Evolutionary conservation across 2,113 vertebrate genomes (phyloP).

Genomic region (Burhinus oedicnemus): DNA sequence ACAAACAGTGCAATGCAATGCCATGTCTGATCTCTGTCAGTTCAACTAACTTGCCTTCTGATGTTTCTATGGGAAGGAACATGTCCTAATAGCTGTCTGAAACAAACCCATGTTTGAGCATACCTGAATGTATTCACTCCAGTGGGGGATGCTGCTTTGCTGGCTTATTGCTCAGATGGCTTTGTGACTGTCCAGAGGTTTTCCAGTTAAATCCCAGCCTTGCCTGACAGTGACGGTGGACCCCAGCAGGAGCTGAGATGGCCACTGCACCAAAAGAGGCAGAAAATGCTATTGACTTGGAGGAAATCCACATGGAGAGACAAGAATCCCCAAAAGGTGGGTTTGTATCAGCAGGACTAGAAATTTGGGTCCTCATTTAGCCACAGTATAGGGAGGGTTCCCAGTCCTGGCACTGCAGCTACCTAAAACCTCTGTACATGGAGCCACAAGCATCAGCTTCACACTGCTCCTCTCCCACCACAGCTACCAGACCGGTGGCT

Average conservation of each 20-base stretch:
- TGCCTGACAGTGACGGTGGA: background rate
- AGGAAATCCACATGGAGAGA: constrained; percentile 25
- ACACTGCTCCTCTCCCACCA: background rate
- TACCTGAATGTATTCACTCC: background rate
- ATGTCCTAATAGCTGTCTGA: background rate
- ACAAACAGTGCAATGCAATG: background rate
- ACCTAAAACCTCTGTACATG: background rate
- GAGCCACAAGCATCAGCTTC: background rate
- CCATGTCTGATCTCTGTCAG: background rate
- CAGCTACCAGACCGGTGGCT: background rate
- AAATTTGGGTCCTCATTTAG: background rate
- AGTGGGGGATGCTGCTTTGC: background rate
- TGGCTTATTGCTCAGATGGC: background rate
- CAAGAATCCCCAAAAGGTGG: constrained; percentile 62
- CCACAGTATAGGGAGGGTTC: background rate
- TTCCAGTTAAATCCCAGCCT: background rate
- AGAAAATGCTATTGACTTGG: constrained; percentile 42
- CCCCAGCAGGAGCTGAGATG: constrained; percentile 45
- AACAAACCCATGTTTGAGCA: background rate
- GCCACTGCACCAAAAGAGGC: background rate
- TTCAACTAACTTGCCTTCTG: background rate
- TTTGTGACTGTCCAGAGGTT: background rate
- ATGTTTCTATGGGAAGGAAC: background rate
- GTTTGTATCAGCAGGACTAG: background rate
- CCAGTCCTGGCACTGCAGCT: background rate